Conservation (phyloP, 2,888 invertebrate genomes). For the Cephus pygmeus region DNA sequence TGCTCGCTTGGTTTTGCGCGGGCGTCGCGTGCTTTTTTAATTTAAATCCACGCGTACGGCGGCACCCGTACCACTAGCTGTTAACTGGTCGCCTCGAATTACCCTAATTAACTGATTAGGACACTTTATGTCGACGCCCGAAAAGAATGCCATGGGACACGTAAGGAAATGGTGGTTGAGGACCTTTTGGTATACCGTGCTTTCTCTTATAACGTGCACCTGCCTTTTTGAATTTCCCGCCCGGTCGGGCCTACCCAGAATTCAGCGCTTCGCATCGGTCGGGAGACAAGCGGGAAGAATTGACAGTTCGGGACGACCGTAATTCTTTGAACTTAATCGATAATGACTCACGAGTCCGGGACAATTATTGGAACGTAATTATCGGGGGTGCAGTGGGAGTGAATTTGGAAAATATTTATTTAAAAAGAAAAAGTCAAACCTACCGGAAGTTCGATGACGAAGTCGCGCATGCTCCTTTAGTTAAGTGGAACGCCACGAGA, state of each 20-base stretch:
- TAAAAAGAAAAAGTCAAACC: neutral
- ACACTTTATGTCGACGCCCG: slow-evolving; percentile 23
- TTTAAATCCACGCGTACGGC: slow-evolving; percentile 17
- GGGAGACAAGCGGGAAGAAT: neutral
- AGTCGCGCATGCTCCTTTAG: neutral
- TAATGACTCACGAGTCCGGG: neutral
- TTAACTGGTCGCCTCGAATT: slow-evolving; percentile 16
- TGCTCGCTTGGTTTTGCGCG: slow-evolving; percentile 1
- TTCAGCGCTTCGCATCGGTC: neutral
- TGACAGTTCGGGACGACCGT: neutral
- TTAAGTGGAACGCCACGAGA: slow-evolving; percentile 13
- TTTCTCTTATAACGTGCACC: neutral
- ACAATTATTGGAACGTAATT: neutral
- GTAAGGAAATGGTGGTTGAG: neutral
- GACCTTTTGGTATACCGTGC: neutral
- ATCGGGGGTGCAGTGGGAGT: no score
- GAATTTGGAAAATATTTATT: neutral
- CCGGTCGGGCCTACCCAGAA: neutral
- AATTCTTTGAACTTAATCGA: neutral
- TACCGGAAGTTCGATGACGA: neutral
- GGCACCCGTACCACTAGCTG: neutral
- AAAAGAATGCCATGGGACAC: slow-evolving; percentile 4
- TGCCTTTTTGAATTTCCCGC: neutral
- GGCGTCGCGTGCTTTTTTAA: slow-evolving; percentile 19
- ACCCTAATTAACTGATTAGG: slow-evolving; percentile 24